Conservation (phyloP, 2,888 invertebrate genomes). For the Pseudococcus longispinus region DNA sequence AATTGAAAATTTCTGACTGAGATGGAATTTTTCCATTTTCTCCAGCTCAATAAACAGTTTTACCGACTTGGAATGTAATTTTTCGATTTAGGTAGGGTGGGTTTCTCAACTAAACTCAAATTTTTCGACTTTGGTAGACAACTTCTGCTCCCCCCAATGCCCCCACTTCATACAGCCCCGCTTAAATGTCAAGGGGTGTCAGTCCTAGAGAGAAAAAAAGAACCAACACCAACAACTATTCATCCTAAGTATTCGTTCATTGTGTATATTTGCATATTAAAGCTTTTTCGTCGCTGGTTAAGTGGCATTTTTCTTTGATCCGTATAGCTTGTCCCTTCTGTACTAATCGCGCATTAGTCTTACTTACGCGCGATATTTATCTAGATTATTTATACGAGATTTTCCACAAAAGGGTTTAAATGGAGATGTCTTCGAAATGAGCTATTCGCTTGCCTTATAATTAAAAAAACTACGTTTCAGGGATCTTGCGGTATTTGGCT, state of each 20-base stretch:
- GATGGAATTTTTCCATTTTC: too few species aligned
- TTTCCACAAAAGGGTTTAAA: conserved; percentile 37
- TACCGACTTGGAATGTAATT: too few species aligned
- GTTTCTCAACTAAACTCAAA: too few species aligned
- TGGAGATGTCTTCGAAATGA: conserved; percentile 4
- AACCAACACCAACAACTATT: neutral
- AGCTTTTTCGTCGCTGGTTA: neutral
- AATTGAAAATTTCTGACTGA: too few species aligned
- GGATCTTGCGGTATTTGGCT: conserved; percentile 16
- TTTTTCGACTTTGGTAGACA: too few species aligned
- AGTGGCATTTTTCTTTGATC: conserved; percentile 35
- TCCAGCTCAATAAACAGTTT: too few species aligned
- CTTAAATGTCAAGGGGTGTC: neutral
- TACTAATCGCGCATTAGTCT: conserved; percentile 44
- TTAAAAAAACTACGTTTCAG: neutral
- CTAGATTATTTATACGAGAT: conserved; percentile 37
- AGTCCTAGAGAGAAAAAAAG: neutral
- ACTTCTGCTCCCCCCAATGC: too few species aligned
- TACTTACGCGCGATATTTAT: conserved; percentile 38
- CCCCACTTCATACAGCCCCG: too few species aligned
- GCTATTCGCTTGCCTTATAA: conserved; percentile 15
- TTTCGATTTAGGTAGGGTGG: too few species aligned
- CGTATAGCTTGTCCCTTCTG: conserved; percentile 22
- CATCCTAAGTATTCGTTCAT: neutral
- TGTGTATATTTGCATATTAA: conserved; percentile 3